These are phyloP conservation scores for Leucophenga maculata DNA, from an alignment of 2,888 invertebrate species.

Conservation along the genomic window DNA sequence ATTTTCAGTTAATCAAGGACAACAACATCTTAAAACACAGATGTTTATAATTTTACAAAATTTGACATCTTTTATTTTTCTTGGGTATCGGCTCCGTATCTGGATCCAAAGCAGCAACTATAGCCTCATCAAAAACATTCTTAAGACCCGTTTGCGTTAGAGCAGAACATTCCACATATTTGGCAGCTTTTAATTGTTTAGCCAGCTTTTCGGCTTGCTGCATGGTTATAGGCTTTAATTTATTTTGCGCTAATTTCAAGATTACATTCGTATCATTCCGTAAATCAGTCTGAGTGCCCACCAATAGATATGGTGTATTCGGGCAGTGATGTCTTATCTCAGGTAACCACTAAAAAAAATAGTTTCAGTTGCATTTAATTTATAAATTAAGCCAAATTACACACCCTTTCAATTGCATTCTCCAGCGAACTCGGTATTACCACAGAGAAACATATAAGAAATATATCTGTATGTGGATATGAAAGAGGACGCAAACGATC, in stretches of 20 bases:
- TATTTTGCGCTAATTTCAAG: slow-evolving; percentile 98
- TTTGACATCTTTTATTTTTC: background rate
- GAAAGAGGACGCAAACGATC: slow-evolving; percentile 96
- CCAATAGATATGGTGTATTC: slow-evolving; percentile 96
- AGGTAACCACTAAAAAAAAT: slow-evolving; percentile 91
- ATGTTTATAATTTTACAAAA: background rate
- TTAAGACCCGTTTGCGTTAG: slow-evolving; percentile 98
- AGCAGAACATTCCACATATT: slow-evolving; percentile 99
- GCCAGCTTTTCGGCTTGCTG: slow-evolving; percentile 98
- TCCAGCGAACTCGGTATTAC: slow-evolving; percentile 99
- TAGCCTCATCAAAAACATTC: slow-evolving; percentile 99
- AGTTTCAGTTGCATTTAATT: no score
- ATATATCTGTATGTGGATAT: slow-evolving; percentile 99
- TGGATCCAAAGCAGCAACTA: slow-evolving; percentile 97
- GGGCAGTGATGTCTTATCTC: slow-evolving; percentile 99
- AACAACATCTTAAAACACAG: no score
- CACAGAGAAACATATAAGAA: slow-evolving; percentile 98
- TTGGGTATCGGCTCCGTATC: slow-evolving; percentile 65
- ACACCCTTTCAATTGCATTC: slow-evolving; percentile 83
- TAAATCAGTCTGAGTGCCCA: slow-evolving; percentile 98
- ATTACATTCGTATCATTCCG: slow-evolving; percentile 96
- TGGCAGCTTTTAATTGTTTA: slow-evolving; percentile 97
- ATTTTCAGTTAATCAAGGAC: background rate
- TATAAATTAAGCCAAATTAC: no score
- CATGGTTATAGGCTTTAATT: slow-evolving; percentile 96